phyloP scores from a whole-genome alignment of 2,888 invertebrate genomes.

The Tipula confusa region DNA sequence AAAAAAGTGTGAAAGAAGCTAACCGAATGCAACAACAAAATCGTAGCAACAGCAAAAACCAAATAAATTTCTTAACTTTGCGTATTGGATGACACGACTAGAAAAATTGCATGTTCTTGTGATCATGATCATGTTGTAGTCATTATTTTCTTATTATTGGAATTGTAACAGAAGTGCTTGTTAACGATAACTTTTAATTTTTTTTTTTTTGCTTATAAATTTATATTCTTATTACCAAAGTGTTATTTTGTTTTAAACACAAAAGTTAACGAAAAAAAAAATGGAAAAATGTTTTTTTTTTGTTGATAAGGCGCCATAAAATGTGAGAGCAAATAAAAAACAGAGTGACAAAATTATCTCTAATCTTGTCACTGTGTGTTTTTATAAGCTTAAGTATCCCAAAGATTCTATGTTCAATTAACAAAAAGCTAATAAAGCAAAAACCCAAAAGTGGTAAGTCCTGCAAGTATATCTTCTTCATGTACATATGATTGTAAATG shows the following conservation, averaged over 20 bases:
- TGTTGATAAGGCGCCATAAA: slow-evolving; percentile 12
- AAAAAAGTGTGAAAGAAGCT: background rate
- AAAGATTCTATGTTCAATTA: slow-evolving; percentile 8
- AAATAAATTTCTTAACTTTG: slow-evolving; percentile 20
- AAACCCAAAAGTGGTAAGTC: background rate
- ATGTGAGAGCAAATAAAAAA: background rate
- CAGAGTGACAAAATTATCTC: slow-evolving; percentile 20
- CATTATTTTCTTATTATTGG: slow-evolving; percentile 20
- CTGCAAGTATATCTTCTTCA: background rate
- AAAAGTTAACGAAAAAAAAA: background rate
- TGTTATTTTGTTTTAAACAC: slow-evolving; percentile 1
- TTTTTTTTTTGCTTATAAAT: background rate
- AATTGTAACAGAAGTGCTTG: slow-evolving; percentile 25
- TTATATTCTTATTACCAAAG: slow-evolving; percentile 3
- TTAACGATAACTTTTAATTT: slow-evolving; percentile 6
- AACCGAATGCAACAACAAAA: background rate
- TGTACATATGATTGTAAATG: background rate
- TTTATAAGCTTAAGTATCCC: background rate
- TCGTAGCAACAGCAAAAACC: background rate
- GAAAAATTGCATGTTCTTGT: slow-evolving; percentile 25
- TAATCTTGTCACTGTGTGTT: background rate
- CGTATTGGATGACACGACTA: slow-evolving; percentile 25
- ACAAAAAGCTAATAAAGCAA: background rate
- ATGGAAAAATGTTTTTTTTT: background rate
- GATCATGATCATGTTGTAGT: slow-evolving; percentile 25